Base-by-base conservation (phyloP, 2,888 invertebrate species). In the Macaria liturata region DNA sequence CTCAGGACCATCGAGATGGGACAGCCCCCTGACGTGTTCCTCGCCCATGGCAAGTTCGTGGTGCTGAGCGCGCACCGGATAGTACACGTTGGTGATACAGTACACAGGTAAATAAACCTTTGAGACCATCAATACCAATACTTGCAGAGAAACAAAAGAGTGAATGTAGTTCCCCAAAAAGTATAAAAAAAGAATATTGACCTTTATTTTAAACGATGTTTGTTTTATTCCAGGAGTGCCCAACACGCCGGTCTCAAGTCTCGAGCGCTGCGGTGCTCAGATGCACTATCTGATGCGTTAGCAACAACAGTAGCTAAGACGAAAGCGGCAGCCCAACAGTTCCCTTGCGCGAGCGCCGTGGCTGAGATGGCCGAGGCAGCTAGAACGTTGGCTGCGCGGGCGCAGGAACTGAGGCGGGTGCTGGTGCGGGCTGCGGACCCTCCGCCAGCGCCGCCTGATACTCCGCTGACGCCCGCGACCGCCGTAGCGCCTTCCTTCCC, bases 351-450 rank as follows among this genome's bases (percentile, higher is more conserved):
- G 7, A 93, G 94, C 42, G 97, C 97, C 0, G 97, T 98, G 20
- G 97, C 97, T 70, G 97, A 97, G 71, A 98, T 98, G 98, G 97
- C 98, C 4, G 97, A 97, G 78, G 95, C 97, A 4, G 96, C 98
- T 40, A 95, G 97, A 32, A 95, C 95, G 68, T 95, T 98, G 44
- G 97, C 97, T 0, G 95, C 96, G 71, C 93, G 97, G 54, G 97
- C 98, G 7, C 94, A 95, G 70, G 96, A 96, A 71, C 91, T 98
- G 53, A 96, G 97, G 68, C 91, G 95, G 56, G 94, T 94, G 56
- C 90, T 96, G 81, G 93, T 96, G 57, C 94, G 95, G 73, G 95
- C 95, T 6, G 95, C 95, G 3, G 91, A 91, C 58, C 91, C 89
- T 0, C 84, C 87, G 6, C 67, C 73, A 71, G 56, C 71, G 49